Evolutionary conservation across 2,888 invertebrate species (phyloP), one percentile per base, ranked within the genome.

Genomic region (Ennomos erosarius): DNA sequence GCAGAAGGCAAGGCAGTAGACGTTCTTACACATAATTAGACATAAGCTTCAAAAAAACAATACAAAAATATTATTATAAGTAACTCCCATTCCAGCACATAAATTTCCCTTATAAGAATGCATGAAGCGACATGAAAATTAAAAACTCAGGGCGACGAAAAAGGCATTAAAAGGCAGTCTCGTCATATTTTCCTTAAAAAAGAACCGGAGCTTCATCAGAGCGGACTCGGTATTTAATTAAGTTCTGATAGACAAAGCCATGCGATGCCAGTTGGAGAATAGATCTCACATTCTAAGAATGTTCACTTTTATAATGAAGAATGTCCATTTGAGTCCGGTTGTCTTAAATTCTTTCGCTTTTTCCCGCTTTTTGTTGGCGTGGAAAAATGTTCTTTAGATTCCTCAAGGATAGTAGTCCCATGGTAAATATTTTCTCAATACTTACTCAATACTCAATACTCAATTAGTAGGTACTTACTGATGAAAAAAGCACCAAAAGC

Each of bases 141-240:
- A 67, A 64, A 65, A 61, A 57, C 59, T 47, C 57, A 35, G 43
- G 46, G 44, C 36, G 39, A 53, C 54, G 62, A 55, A 53, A 62
- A 64, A 65, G 53, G 53, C 57, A 55, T 53, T 53, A 44, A 49
- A 58, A 56, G 45, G 50, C 13, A 47, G 55, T 54, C 44, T 43
- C 58, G 54, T 54, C 65, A 67, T 70, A 73, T 74, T 74, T 69
- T 67, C 74, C 72, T 70, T 69, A 75, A 83, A 83, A 81, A 83
- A 81, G 76, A 74, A 71, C 69, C 67, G 57, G 57, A 69, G 67
- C 82, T 90, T 90, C 88, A 89, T 90, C 89, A 90, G 81, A 75
- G 79, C 48, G 40, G 43, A 40, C 33, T 9, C 84, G 90, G 90
- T 91, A 91, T 91, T 91, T 91, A 89, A 91, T 91, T 90, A 91